A percentile compares a stretch with the other conserved stretches of the same genome.
These are phyloP conservation scores for Agonopterix heracliana DNA, from an alignment of 2,888 invertebrate species.

Conservation along the genomic window DNA sequence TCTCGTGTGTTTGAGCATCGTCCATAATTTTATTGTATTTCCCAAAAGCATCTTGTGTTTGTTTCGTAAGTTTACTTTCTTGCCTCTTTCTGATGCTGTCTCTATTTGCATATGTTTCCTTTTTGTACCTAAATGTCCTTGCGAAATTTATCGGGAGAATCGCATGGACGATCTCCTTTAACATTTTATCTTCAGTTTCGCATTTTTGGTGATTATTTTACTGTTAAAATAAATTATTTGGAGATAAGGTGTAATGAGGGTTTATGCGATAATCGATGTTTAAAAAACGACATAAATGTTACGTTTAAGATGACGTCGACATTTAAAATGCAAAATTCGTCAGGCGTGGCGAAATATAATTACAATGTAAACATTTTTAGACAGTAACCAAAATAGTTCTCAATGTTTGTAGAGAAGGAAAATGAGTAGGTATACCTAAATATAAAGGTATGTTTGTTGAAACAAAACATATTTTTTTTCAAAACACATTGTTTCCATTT, in stretches of 20 bases:
- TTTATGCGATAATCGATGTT: too few species aligned
- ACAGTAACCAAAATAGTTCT: too few species aligned
- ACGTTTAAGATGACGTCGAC: not conserved
- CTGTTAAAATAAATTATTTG: not conserved
- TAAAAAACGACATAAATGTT: not conserved
- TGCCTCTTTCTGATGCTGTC: constrained; percentile 43
- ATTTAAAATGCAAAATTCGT: too few species aligned
- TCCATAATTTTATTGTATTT: constrained; percentile 45
- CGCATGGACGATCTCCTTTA: constrained; percentile 63
- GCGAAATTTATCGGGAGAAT: constrained; percentile 47
- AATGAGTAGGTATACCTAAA: too few species aligned
- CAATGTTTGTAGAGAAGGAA: too few species aligned
- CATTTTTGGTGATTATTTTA: constrained; percentile 38
- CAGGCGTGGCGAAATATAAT: too few species aligned
- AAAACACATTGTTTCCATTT: too few species aligned
- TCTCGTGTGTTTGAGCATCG: constrained; percentile 61
- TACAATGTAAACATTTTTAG: too few species aligned
- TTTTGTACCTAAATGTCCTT: constrained; percentile 37
- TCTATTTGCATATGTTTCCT: constrained; percentile 20
- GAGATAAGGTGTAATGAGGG: too few species aligned
- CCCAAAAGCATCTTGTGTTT: constrained; percentile 24
- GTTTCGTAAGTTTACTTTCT: constrained; percentile 5
- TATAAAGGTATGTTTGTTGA: too few species aligned
- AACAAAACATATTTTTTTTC: too few species aligned
- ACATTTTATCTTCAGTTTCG: constrained; percentile 56